These are phyloP conservation scores for Nettapus auritus DNA, from an alignment of 2,113 vertebrate species.

Conservation along the genomic window DNA sequence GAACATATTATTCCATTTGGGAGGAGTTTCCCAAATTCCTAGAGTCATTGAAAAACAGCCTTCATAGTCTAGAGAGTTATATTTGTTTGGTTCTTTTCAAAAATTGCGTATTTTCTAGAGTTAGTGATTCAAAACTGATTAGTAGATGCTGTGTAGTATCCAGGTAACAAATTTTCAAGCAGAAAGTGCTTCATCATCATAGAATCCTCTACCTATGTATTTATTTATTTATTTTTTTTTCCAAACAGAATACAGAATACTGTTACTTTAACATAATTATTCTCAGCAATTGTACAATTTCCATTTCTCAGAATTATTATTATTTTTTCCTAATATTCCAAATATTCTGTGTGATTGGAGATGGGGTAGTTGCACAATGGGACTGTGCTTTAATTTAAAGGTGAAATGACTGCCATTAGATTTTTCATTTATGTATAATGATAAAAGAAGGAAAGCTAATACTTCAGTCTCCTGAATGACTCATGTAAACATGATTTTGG, in stretches of 20 bases:
- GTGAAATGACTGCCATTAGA: background rate
- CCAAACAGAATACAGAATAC: background rate
- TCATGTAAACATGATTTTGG: background rate
- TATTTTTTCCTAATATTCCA: background rate
- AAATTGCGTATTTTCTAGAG: background rate
- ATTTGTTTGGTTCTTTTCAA: background rate
- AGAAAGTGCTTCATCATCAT: background rate
- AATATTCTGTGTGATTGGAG: fast-evolving
- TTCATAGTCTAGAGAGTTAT: background rate
- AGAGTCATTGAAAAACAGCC: background rate
- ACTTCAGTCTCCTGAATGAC: background rate
- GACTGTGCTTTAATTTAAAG: background rate
- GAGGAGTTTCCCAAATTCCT: background rate
- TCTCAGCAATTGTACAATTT: background rate
- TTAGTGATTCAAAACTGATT: background rate
- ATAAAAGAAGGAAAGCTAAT: background rate
- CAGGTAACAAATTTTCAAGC: background rate
- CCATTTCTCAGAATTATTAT: background rate
- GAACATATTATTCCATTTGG: background rate
- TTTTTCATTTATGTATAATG: background rate
- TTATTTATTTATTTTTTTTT: slow-evolving; percentile 4
- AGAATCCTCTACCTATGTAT: background rate
- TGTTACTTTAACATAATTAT: background rate
- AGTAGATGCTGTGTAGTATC: background rate
- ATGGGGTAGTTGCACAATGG: background rate